Evolutionary conservation across 2,888 invertebrate genomes (phyloP).

Genomic region (Shargacucullia verbasci): DNA sequence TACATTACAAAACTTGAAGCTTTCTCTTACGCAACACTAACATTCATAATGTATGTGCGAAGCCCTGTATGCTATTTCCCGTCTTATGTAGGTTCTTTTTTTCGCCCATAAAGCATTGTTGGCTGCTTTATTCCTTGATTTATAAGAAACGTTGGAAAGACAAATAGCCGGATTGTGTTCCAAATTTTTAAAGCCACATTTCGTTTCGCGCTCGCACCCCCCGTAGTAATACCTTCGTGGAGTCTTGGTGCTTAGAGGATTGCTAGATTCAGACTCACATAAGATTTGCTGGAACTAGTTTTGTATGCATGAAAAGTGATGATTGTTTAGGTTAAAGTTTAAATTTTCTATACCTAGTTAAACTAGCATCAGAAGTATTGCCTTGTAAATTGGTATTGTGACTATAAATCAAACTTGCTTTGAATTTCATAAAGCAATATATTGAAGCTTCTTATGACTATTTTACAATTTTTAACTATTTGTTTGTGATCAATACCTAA

Average conservation of each 20-base stretch:
- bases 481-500: too few relatives aligned
- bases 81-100: conserved; percentile 88
- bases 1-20: conserved; percentile 63
- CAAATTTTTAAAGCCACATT: conserved; percentile 94
- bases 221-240: conserved; percentile 72
- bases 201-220: conserved; percentile 90
- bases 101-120: conserved; percentile 90
- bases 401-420: too few relatives aligned
- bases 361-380: too few relatives aligned
- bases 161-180: conserved; percentile 94
- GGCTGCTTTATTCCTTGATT: conserved; percentile 91
- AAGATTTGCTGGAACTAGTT: conserved; percentile 42
- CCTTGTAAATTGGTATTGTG: too few relatives aligned
- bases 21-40: conserved; percentile 82
- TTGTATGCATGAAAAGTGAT: conserved; percentile 29
- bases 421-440: too few relatives aligned
- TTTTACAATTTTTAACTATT: too few relatives aligned
- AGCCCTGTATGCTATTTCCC: conserved; percentile 87
- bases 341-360: too few relatives aligned
- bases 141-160: conserved; percentile 93
- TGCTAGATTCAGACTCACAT: conserved; percentile 41
- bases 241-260: conserved; percentile 72
- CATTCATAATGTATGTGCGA: conserved; percentile 85
- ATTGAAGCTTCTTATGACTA: too few relatives aligned
- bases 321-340: not conserved